Evolutionary conservation across 2,797 vertebrate genomes (phyloP), one percentile per base, ranked within the genome.

Genomic region (Rhincodon typus): DNA sequence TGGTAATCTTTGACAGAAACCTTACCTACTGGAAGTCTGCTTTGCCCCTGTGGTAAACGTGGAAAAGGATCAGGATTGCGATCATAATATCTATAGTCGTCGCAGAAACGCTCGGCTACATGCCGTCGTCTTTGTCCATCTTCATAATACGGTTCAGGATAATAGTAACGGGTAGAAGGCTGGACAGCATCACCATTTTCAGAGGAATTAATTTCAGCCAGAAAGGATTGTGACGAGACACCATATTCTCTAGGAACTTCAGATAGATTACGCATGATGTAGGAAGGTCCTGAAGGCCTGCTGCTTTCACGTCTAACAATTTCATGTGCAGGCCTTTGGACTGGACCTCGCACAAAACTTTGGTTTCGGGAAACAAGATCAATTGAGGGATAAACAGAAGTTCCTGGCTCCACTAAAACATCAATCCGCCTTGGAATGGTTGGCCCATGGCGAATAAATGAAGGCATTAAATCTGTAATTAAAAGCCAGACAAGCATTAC

Each of bases 391-490:
- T 97, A 98, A 0, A 96, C 96, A 23, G 97, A 96, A 95, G 97
- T 0, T 0, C 96, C 46, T 4, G 97, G 91, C 72, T 99, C 99
- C 17, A 98, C 97, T 96, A 98, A 98, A 96, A 99, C 97, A 96
- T 99, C 99, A 19, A 98, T 98, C 96, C 99, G 98, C 96, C 99
- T 97, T 38, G 99, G 99, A 96, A 99, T 99, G 96, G 99, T 99
- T 57, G 99, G 99, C 90, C 99, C 99, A 96, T 99, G 99, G 42
- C 99, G 99, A 96, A 99, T 99, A 96, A 99, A 99, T 0, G 99
- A 99, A 96, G 99, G 99, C 99, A 99, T 99, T 96, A 99, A 98
- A 98, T 99, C 99, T 99, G 96, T 2, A 62, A 96, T 0, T 96
- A 72, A 96, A 93, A 53, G 94, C 95, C 95, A 82, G 66, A 50